Evolutionary conservation across 2,888 invertebrate genomes (phyloP).

Genomic region (Sisyra terminalis): DNA sequence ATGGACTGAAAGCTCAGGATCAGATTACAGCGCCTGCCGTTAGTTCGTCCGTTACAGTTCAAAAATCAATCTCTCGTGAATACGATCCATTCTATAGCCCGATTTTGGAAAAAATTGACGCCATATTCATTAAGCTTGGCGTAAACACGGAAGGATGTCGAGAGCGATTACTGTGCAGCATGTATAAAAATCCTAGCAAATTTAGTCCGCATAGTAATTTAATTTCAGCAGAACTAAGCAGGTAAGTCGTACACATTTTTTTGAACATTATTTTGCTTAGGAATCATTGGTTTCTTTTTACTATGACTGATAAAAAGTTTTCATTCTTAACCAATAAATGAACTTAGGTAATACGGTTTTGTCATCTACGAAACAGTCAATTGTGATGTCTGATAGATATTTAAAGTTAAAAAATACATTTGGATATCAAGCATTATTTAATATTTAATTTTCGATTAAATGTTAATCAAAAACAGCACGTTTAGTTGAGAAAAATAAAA

Average conservation of each 20-base stretch:
- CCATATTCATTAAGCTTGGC: slow-evolving; percentile 51
- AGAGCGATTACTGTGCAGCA: slow-evolving; percentile 65
- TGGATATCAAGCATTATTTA: too few relatives aligned
- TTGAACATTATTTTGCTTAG: too few relatives aligned
- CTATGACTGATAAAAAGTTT: too few relatives aligned
- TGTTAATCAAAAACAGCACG: too few relatives aligned
- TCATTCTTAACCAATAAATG: too few relatives aligned
- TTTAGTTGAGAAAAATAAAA: too few relatives aligned
- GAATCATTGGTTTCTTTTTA: too few relatives aligned
- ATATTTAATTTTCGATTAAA: too few relatives aligned
- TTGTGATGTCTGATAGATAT: too few relatives aligned
- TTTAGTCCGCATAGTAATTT: slow-evolving; percentile 78
- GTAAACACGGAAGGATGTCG: slow-evolving; percentile 55
- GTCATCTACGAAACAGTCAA: too few relatives aligned
- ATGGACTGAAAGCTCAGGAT: slow-evolving; percentile 20
- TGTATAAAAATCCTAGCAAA: slow-evolving; percentile 67
- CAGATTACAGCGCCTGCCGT: slow-evolving; percentile 21
- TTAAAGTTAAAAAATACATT: too few relatives aligned
- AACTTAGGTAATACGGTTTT: too few relatives aligned
- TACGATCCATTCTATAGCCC: slow-evolving; percentile 57
- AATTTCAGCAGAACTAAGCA: slow-evolving; percentile 73
- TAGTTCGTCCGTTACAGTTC: slow-evolving; percentile 28
- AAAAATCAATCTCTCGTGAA: slow-evolving; percentile 14
- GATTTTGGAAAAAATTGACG: slow-evolving; percentile 61
- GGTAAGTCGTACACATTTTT: slow-evolving; percentile 42